Base-by-base conservation (phyloP, 2,888 invertebrate genomes). In the Rhingia campestris region DNA sequence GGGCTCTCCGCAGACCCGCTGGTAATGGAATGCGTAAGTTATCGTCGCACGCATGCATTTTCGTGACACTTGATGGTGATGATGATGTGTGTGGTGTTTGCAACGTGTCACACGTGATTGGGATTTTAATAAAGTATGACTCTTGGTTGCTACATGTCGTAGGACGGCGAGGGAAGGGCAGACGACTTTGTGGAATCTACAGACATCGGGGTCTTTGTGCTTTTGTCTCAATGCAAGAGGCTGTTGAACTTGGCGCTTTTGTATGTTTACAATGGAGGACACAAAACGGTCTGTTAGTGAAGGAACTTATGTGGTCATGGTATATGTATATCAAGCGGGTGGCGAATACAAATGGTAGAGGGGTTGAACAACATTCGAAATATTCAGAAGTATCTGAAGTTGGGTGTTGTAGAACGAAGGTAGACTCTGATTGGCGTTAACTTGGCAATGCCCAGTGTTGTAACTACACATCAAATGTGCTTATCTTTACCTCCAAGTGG, bases 41-140 rank as follows among this genome's bases (percentile, higher is more conserved):
- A 76, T 72, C 66, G 61, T 56, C 43, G 63, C 22, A 22, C 49
- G 32, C 35, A 35, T 81, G 67, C 75, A 32, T 49, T 66, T 37
- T 69, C 47, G 22, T 66, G 63, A 58, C 58, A 81, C 67, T 69
- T 49, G 9, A 61, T 32, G 69, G 22, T 74, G 74, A 69, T 79
- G 6, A 9, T 41, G 41, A n/a, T 49, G 22, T 63, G 59, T 81
- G 69, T 75, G 69, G 80, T 69, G 74, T 67, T 74, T 54, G 74
- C 75, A 51, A 70, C 12, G 64, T 81, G 70, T 81, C 81, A 70
- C 76, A 81, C 76, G 81, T 76, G 81, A 81, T 49, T 66, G 76
- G 63, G 64, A 63, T 76, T 53, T 66, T 53, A 81, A 81, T 59
- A 76, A 35, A 45, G 47, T 10, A 59, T 41, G 7, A 64, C 73